Evolutionary conservation across 2,888 invertebrate species (phyloP).

Genomic region (Mesochorus sp.): DNA sequence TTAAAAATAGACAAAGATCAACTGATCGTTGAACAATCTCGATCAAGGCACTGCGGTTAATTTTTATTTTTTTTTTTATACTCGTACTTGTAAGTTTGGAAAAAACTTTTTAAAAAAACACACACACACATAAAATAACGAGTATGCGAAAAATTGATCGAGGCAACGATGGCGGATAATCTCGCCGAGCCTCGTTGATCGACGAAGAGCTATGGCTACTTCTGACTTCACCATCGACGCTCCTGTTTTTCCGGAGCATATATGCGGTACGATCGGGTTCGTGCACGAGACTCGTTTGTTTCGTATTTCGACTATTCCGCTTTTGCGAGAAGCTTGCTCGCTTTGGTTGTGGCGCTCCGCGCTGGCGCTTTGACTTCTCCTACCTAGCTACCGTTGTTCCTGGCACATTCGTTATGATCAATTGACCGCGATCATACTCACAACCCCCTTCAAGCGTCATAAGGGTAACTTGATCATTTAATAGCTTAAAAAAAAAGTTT

Average conservation of each 20-base stretch:
- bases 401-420: constrained; percentile 33
- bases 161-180: background rate
- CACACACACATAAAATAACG: background rate
- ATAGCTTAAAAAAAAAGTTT: background rate
- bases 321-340: constrained; percentile 37
- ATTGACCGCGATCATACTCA: constrained; percentile 46
- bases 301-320: constrained; percentile 79
- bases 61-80: constrained; percentile 7
- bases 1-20: background rate
- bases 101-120: background rate
- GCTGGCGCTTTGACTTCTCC: constrained; percentile 38
- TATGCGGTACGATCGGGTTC: constrained; percentile 72
- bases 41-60: constrained; percentile 8
- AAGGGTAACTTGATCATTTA: too few species aligned
- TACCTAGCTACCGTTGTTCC: constrained; percentile 25
- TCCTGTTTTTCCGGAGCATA: constrained; percentile 68
- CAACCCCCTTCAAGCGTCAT: too few species aligned
- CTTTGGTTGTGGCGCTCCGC: constrained; percentile 46
- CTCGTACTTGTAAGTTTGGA: background rate
- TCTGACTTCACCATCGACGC: constrained; percentile 62
- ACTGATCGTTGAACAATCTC: background rate
- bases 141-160: constrained; percentile 17
- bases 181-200: constrained; percentile 21
- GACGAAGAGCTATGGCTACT: constrained; percentile 52
- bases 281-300: constrained; percentile 74